Evolutionary conservation across 2,113 vertebrate species (phyloP), one percentile per base, ranked within the genome.

Genomic region (Cochlearius cochlearius): DNA sequence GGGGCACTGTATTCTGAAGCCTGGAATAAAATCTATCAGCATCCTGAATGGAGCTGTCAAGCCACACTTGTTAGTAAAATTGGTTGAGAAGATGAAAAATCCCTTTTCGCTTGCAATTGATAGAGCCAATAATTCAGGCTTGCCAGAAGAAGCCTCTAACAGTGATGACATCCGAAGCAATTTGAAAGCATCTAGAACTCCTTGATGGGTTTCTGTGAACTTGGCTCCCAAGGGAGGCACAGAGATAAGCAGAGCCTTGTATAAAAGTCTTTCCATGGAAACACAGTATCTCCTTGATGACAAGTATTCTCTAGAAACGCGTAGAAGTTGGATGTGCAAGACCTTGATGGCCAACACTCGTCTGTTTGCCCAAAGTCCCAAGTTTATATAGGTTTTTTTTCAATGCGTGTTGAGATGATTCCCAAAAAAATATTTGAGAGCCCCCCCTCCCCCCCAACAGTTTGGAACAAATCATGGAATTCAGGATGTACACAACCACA

Each of bases 11-110:
- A 87, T 76, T 95, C 89, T 92, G 63, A 79, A 92, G 77, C 49
- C 84, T 76, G 41, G 58, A 87, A 95, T 79, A 91, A 97, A 97
- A 95, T 49, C 77, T 69, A 96, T 92, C 62, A 90, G 91, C 91
- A 92, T 76, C 92, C 67, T 91, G 92, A 97, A 95, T 92, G 55
- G 82, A 93, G 79, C 90, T 97, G 96, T 96, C 95, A 96, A 96
- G 71, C 45, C 81, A 88, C 53, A 52, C 78, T 94, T 93, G 68
- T 86, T 96, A 96, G 80, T 67, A 92, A 93, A 97, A 94, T 76
- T 82, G 74, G 63, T 52, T 91, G 63, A 67, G 73, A 95, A 96
- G 62, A 96, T 82, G 89, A 96, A 94, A 96, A 96, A 94, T 90
- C 39, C 45, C 72, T 76, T 89, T 92, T 83, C 78, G 77, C 45